Evolutionary conservation across 2,113 vertebrate species (phyloP).

Genomic region (Elaphurus davidianus): DNA sequence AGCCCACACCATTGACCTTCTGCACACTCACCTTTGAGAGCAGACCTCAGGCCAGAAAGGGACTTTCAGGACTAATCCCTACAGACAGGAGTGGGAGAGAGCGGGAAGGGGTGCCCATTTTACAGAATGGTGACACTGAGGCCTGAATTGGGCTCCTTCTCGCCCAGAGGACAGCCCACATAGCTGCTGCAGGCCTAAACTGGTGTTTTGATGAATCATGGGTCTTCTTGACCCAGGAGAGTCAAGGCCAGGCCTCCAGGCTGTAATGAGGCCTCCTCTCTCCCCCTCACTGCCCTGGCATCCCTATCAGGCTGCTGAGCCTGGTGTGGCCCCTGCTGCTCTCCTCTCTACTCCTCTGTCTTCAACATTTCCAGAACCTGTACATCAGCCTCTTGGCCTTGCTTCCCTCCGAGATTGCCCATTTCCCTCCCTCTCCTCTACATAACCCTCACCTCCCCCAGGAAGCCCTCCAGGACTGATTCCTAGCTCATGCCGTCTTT

Average conservation of each 20-base stretch:
- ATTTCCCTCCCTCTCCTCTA: not conserved
- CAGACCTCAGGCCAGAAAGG: not conserved
- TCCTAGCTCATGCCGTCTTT: not conserved
- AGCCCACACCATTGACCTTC: not conserved
- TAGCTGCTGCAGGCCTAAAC: not conserved
- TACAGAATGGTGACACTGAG: not conserved
- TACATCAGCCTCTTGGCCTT: not conserved
- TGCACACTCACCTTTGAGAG: not conserved
- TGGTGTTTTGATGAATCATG: not conserved
- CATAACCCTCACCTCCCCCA: not conserved
- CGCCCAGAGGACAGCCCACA: not conserved
- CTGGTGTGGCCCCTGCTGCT: not conserved
- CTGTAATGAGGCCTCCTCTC: too few relatives aligned
- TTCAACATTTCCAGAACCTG: not conserved
- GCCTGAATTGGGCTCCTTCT: not conserved
- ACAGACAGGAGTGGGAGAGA: not conserved
- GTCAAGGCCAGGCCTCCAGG: not conserved
- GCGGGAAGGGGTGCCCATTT: not conserved
- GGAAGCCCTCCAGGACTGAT: constrained; percentile 33
- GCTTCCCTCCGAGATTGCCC: not conserved
- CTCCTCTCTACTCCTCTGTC: not conserved
- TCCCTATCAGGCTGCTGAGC: not conserved
- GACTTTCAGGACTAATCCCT: not conserved
- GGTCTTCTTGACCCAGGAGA: not conserved
- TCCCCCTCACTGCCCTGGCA: not conserved